These are phyloP conservation scores for Candoia aspera DNA, from an alignment of 2,113 vertebrate species.

Conservation along the genomic window DNA sequence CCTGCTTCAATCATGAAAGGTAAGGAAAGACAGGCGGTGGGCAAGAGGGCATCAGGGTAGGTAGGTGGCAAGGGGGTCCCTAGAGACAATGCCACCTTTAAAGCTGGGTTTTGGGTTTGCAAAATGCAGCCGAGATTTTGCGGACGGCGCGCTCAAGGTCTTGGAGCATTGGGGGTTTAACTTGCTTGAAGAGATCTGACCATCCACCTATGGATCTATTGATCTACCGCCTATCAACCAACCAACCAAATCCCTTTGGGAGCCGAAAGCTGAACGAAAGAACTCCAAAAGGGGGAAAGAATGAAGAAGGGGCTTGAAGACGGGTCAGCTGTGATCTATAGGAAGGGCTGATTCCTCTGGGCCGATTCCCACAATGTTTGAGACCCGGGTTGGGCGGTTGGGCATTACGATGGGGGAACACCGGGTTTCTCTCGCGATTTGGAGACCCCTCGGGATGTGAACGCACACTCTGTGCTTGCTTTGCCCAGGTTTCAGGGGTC, in stretches of 20 bases:
- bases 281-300: not conserved
- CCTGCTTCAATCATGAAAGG: not conserved
- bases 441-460: not conserved
- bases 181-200: not conserved
- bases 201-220: not conserved
- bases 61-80: not conserved
- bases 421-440: not conserved
- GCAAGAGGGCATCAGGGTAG: too few species aligned
- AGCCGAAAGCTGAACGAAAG: not conserved
- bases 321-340: not conserved
- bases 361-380: not conserved
- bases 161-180: too few species aligned
- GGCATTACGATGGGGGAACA: not conserved
- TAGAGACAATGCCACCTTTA: not conserved
- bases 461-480: accelerated
- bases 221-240: not conserved
- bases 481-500: not conserved
- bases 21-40: not conserved
- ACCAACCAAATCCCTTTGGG: not conserved
- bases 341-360: not conserved
- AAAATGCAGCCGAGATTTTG: not conserved
- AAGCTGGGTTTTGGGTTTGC: not conserved
- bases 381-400: not conserved
- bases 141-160: too few species aligned
- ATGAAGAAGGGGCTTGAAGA: accelerated